phyloP scores from a whole-genome alignment of 2,888 invertebrate genomes.

The Acanthosoma haemorrhoidale region DNA sequence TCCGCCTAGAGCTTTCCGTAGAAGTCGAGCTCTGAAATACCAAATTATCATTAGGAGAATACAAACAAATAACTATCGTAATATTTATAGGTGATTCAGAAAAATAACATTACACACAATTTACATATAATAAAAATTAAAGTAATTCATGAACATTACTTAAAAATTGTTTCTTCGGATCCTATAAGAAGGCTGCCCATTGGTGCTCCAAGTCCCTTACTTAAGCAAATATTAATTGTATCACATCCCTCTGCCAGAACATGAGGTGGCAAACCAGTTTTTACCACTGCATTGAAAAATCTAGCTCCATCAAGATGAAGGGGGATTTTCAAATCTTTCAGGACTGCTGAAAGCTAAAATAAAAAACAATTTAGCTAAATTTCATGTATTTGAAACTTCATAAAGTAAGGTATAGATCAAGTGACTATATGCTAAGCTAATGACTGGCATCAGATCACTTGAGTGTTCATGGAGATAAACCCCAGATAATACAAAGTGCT shows the following conservation, averaged over 20 bases:
- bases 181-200: conserved; percentile 82
- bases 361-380: not conserved
- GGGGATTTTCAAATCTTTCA: conserved; percentile 50
- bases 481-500: too few relatives aligned
- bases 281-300: conserved; percentile 81
- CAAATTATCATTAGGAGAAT: not conserved
- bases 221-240: conserved; percentile 81
- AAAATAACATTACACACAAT: not conserved
- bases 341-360: conserved; percentile 32
- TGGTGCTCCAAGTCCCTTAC: conserved; percentile 87
- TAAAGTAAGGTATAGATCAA: too few relatives aligned
- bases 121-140: not conserved
- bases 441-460: too few relatives aligned
- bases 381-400: not conserved
- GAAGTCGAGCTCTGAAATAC: conserved; percentile 61
- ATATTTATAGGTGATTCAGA: not conserved
- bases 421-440: too few relatives aligned
- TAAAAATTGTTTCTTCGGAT: conserved; percentile 61
- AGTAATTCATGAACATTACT: conserved; percentile 51
- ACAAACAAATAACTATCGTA: not conserved
- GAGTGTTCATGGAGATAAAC: too few relatives aligned
- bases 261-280: conserved; percentile 57
- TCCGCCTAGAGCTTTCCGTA: conserved; percentile 85
- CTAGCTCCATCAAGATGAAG: conserved; percentile 94
- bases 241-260: conserved; percentile 67